Evolutionary conservation across 2,113 vertebrate genomes (phyloP).

Genomic region (Ailurus styani): DNA sequence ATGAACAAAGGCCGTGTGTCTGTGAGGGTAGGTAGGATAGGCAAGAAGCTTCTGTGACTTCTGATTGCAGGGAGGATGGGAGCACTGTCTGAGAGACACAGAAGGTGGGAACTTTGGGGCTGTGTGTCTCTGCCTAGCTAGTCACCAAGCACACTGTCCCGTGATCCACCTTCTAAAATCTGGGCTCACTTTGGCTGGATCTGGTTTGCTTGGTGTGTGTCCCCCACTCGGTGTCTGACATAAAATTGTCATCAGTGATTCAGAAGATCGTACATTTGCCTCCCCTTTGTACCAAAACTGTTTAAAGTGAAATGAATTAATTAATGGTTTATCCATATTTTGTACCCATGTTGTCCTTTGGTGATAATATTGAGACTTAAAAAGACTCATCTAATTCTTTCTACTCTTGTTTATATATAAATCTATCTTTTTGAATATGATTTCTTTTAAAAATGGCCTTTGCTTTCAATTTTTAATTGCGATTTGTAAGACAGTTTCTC

Average conservation of each 20-base stretch:
- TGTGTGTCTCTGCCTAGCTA: background rate
- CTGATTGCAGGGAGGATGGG: background rate
- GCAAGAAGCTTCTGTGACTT: background rate
- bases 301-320: background rate
- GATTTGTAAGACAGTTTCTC: background rate
- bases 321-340: background rate
- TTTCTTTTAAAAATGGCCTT: background rate
- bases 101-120: background rate
- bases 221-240: background rate
- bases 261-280: background rate
- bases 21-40: background rate
- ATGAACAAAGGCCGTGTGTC: background rate
- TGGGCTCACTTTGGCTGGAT: background rate
- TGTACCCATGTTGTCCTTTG: background rate
- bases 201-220: background rate
- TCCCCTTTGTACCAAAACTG: background rate
- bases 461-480: background rate
- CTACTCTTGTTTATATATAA: background rate
- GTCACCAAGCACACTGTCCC: background rate
- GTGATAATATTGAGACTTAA: background rate
- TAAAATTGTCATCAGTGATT: background rate
- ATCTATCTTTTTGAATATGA: background rate
- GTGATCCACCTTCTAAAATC: background rate
- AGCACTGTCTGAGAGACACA: background rate
- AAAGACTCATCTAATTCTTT: background rate